These are phyloP conservation scores for Coracias cyanogaster DNA, from an alignment of 2,797 vertebrate species.

Conservation along the genomic window DNA sequence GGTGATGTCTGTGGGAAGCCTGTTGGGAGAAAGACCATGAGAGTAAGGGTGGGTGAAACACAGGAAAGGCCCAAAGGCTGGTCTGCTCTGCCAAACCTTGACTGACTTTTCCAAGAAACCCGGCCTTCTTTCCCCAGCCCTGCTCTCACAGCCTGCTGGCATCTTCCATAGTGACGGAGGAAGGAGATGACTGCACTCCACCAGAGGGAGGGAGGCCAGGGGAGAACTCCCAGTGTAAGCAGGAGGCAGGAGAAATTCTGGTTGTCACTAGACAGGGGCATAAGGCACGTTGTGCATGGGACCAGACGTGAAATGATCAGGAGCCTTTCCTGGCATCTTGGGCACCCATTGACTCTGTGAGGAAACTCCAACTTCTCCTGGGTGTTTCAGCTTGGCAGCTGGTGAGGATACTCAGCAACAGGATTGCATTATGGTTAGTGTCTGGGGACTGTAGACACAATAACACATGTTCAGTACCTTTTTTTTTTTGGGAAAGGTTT, in stretches of 20 bases:
- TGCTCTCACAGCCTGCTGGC: not conserved
- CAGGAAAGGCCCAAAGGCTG: not conserved
- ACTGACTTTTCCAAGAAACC: not conserved
- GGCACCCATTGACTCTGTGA: not conserved
- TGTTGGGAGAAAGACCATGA: not conserved
- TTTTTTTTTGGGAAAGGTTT: not conserved
- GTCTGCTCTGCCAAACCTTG: not conserved
- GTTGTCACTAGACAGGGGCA: not conserved
- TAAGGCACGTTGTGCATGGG: not conserved
- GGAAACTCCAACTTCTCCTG: not conserved
- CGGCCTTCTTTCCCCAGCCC: not conserved
- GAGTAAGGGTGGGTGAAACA: not conserved
- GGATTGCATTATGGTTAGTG: not conserved
- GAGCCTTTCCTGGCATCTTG: not conserved
- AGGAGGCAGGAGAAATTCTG: not conserved
- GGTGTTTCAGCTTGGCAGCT: not conserved
- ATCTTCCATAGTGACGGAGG: not conserved
- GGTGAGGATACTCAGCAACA: not conserved
- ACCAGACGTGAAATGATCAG: not conserved
- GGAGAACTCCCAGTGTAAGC: not conserved
- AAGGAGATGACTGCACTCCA: fast-evolving
- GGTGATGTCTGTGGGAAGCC: not conserved
- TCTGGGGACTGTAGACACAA: fast-evolving
- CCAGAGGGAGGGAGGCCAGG: fast-evolving
- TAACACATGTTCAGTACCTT: not conserved